A percentile compares a stretch with the other conserved stretches of the same genome.
phyloP scores from a whole-genome alignment of 2,888 invertebrate genomes.

The Ectobius pallidus region DNA sequence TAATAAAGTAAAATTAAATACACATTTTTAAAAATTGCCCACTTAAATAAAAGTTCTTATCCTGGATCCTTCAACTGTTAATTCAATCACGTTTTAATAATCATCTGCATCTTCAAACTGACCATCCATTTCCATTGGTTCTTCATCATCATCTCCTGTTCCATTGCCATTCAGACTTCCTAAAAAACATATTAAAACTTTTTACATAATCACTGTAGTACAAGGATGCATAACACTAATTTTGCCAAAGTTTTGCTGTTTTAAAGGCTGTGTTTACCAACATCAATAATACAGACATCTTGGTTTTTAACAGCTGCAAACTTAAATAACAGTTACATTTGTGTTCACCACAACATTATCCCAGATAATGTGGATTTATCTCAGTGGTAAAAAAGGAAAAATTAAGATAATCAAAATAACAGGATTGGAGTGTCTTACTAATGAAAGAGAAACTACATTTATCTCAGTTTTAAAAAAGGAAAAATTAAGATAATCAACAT shows the following conservation, averaged over 20 bases:
- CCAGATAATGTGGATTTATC: no score
- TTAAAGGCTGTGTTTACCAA: not conserved
- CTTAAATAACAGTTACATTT: not conserved
- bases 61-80: no score
- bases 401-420: no score
- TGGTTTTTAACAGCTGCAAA: not conserved
- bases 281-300: not conserved
- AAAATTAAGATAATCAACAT: no score
- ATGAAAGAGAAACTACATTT: no score
- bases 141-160: constrained; percentile 51
- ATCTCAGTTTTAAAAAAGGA: no score
- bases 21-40: no score
- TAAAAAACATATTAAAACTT: not conserved
- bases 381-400: no score
- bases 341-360: not conserved
- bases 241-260: not conserved
- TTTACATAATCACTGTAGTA: not conserved
- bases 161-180: constrained; percentile 34
- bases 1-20: no score
- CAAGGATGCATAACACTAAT: not conserved
- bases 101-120: constrained; percentile 65
- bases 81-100: no score
- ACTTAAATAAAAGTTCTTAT: no score
- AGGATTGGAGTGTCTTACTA: no score
- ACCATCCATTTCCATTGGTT: constrained; percentile 58